Evolutionary conservation across 2,888 invertebrate species (phyloP).

Genomic region (Lysandra bellargus): DNA sequence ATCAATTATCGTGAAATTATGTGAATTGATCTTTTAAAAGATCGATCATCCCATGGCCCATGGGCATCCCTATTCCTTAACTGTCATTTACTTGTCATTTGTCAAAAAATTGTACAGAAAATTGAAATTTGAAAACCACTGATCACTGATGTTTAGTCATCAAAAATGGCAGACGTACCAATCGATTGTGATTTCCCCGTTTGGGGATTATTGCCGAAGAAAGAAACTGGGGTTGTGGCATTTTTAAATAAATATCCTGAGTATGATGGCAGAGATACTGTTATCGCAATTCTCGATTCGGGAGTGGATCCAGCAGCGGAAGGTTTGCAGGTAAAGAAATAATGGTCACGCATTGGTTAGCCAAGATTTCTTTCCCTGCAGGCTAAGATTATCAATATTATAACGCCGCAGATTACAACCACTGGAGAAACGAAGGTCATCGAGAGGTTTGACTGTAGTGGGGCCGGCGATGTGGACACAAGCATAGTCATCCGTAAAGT

Average conservation of each 20-base stretch:
- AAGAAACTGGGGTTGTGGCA: constrained; percentile 93
- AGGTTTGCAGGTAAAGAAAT: constrained; percentile 90
- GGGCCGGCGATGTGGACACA: constrained; percentile 98
- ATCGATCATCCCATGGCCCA: too few relatives aligned
- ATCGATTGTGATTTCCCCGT: constrained; percentile 88
- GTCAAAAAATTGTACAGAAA: not conserved
- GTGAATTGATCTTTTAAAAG: too few relatives aligned
- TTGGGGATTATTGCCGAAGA: constrained; percentile 94
- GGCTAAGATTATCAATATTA: not conserved
- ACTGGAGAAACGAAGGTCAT: constrained; percentile 96
- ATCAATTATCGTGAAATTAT: too few relatives aligned
- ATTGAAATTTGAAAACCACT: not conserved
- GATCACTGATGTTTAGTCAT: constrained; percentile 61
- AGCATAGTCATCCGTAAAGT: constrained; percentile 78
- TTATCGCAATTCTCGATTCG: constrained; percentile 98
- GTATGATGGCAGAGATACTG: constrained; percentile 94
- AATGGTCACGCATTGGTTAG: constrained; percentile 72
- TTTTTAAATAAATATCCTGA: constrained; percentile 93
- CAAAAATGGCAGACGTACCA: constrained; percentile 78
- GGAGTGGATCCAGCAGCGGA: constrained; percentile 98
- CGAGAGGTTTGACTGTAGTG: constrained; percentile 96
- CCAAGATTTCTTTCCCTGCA: constrained; percentile 45
- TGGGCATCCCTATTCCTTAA: too few relatives aligned
- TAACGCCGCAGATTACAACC: constrained; percentile 84
- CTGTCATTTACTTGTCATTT: constrained; percentile 4